Percentiles rank a stretch among this genome's conserved stretches.
phyloP scores from a whole-genome alignment of 1,140 invertebrate genomes.

The Drosophila pseudoananassae region DNA sequence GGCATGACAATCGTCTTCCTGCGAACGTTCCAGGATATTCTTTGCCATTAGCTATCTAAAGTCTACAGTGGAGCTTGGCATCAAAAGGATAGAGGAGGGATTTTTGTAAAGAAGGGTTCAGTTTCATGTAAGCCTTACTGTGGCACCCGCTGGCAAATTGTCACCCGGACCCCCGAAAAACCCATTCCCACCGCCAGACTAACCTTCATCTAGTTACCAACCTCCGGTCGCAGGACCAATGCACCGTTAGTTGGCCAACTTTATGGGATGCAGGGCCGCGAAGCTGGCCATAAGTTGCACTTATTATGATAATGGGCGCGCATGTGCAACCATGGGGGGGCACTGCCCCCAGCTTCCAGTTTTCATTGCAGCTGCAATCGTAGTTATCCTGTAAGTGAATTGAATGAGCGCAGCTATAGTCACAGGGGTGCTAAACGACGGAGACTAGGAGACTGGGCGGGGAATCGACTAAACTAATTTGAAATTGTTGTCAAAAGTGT shows the following conservation, averaged over 20 bases:
- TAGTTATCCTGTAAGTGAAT: slow-evolving; percentile 65
- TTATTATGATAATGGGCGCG: slow-evolving; percentile 68
- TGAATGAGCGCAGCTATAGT: slow-evolving; percentile 59
- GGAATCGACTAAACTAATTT: slow-evolving; percentile 38
- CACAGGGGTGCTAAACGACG: not conserved
- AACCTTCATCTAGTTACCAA: slow-evolving; percentile 1
- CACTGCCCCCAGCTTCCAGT: slow-evolving; percentile 1
- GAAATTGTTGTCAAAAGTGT: slow-evolving; percentile 71
- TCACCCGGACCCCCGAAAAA: slow-evolving; percentile 1
- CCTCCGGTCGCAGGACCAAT: slow-evolving; percentile 22
- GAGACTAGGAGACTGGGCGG: not conserved
- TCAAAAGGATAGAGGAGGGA: not conserved
- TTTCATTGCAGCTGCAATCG: slow-evolving; percentile 3
- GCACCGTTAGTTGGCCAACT: slow-evolving; percentile 42
- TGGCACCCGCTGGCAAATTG: slow-evolving; percentile 4
- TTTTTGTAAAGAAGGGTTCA: not conserved
- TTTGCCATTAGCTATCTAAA: slow-evolving; percentile 1
- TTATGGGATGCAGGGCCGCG: slow-evolving; percentile 47
- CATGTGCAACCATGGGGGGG: slow-evolving; percentile 62
- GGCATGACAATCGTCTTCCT: slow-evolving; percentile 66
- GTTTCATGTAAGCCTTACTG: not conserved
- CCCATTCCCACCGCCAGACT: not conserved
- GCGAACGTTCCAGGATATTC: slow-evolving; percentile 12
- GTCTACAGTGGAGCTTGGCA: slow-evolving; percentile 11
- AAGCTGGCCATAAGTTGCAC: slow-evolving; percentile 60